Percentiles rank a stretch among this genome's conserved stretches.
Conservation (phyloP, 2,113 vertebrate species). For the Sinocyclocheilus rhinocerous region DNA sequence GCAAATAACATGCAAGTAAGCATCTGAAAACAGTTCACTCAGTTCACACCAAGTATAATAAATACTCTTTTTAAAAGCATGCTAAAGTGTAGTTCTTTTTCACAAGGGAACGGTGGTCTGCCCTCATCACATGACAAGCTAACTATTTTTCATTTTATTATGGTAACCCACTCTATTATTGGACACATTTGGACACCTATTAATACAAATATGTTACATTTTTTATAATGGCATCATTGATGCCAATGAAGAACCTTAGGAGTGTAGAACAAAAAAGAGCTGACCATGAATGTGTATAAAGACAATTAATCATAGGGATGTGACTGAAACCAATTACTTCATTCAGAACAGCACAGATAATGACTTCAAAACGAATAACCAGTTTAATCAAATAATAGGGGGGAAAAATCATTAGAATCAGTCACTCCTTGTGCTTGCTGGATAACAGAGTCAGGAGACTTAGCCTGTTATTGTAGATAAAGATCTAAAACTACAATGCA, state of each 20-base stretch:
- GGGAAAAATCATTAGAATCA: background rate
- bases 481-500: background rate
- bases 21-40: no score
- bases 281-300: background rate
- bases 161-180: no score
- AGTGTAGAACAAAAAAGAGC: background rate
- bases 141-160: no score
- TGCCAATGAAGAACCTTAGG: background rate
- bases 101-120: no score
- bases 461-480: background rate
- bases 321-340: background rate
- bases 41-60: no score
- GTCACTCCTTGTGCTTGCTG: background rate
- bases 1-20: no score
- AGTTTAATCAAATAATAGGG: background rate
- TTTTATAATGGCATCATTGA: background rate
- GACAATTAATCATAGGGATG: background rate
- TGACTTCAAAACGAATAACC: background rate
- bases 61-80: no score
- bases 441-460: background rate
- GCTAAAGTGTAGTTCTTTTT: no score
- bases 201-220: background rate
- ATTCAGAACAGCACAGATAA: background rate
- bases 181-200: no score
- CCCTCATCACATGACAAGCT: no score